A percentile compares a stretch with the other conserved stretches of the same genome.
These are phyloP conservation scores for Pagetopsis macropterus DNA, from an alignment of 2,797 vertebrate species.

Conservation along the genomic window DNA sequence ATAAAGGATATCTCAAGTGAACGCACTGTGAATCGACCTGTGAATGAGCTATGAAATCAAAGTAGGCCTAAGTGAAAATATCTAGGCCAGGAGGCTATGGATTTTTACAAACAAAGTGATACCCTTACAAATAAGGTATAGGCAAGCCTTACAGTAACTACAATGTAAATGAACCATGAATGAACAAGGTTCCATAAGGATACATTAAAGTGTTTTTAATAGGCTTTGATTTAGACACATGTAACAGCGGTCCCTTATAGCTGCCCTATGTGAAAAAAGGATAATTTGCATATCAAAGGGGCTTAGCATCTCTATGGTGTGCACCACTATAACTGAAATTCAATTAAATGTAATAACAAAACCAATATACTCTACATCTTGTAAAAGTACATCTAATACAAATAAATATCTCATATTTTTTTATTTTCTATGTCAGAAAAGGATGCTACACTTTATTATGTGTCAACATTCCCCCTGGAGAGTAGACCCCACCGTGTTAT, in stretches of 20 bases:
- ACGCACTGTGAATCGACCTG: slow-evolving; percentile 18
- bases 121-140: slow-evolving; percentile 21
- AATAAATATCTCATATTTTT: no score
- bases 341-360: background rate
- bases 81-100: slow-evolving; percentile 24
- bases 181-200: background rate
- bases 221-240: slow-evolving; percentile 14
- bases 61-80: slow-evolving; percentile 43
- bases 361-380: no score
- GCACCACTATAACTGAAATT: background rate
- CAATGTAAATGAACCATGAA: slow-evolving; percentile 2
- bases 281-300: background rate
- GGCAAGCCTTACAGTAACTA: background rate
- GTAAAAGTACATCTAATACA: background rate
- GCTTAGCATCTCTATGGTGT: background rate
- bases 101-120: slow-evolving; percentile 11
- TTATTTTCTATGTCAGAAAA: background rate
- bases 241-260: background rate
- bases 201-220: slow-evolving; percentile 2
- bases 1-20: slow-evolving; percentile 52
- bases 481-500: background rate
- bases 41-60: slow-evolving; percentile 39
- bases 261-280: background rate
- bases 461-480: background rate
- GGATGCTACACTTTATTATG: background rate